Evolutionary conservation across 2,888 invertebrate species (phyloP).

Genomic region (Syritta pipiens): DNA sequence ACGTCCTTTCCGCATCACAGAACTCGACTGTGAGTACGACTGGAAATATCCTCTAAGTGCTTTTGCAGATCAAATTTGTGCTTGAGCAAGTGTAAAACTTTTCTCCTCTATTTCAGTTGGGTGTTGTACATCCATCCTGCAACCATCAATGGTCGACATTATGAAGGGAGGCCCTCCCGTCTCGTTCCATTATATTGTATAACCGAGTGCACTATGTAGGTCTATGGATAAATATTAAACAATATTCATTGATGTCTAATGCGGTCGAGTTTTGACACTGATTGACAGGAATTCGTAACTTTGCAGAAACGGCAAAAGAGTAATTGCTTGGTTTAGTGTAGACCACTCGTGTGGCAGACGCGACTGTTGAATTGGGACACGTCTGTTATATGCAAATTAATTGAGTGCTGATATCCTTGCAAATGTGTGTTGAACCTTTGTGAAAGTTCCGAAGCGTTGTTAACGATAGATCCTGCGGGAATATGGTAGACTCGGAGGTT

Average conservation of each 20-base stretch:
- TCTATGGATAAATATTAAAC: conserved; percentile 3
- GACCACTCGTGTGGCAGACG: not conserved
- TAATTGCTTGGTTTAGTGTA: too few species aligned
- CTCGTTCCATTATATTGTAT: not conserved
- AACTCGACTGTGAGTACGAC: conserved; percentile 42
- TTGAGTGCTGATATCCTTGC: conserved; percentile 20
- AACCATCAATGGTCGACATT: conserved; percentile 20
- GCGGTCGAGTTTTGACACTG: conserved; percentile 8
- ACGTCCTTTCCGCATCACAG: conserved; percentile 64
- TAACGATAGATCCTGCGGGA: not conserved
- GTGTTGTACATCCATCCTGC: not conserved
- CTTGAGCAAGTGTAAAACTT: conserved; percentile 65
- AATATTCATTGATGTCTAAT: conserved; percentile 2
- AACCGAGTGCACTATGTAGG: not conserved
- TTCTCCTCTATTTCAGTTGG: conserved; percentile 37
- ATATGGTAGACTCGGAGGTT: too few species aligned
- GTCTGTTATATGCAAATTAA: conserved; percentile 33
- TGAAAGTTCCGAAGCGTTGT: too few species aligned
- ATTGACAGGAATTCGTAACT: conserved; percentile 34
- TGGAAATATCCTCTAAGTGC: conserved; percentile 64
- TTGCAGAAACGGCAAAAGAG: not conserved
- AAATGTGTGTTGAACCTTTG: conserved; percentile 30
- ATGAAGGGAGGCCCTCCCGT: too few species aligned
- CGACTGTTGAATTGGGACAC: conserved; percentile 6
- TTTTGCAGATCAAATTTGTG: conserved; percentile 70